phyloP scores from a whole-genome alignment of 2,888 invertebrate species.

The Rhopalosiphum nymphaeae region DNA sequence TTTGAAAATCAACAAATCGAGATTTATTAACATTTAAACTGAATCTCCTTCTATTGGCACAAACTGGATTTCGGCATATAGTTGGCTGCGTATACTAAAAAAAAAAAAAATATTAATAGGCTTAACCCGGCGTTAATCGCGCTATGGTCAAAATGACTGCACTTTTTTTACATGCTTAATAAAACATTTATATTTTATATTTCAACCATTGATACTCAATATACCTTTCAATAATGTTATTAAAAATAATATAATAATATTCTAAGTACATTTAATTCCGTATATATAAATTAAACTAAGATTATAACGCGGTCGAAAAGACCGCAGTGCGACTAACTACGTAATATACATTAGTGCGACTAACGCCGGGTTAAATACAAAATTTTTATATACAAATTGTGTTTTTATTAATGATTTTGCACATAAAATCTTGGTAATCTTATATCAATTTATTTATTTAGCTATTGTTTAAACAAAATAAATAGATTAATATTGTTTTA shows the following conservation, averaged over 20 bases:
- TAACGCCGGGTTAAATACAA: no score
- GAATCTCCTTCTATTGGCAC: constrained; percentile 91
- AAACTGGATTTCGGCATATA: constrained; percentile 96
- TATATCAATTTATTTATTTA: not conserved
- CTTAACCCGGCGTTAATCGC: constrained; percentile 1
- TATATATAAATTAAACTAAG: constrained; percentile 24
- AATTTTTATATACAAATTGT: not conserved
- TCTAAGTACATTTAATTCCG: constrained; percentile 15
- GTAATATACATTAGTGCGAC: no score
- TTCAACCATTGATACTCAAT: constrained; percentile 8
- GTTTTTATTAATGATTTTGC: not conserved
- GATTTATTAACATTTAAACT: constrained; percentile 94
- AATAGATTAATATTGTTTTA: not conserved
- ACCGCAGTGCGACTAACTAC: no score
- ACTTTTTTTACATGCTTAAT: constrained; percentile 30
- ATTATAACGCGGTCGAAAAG: no score
- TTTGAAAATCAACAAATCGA: constrained; percentile 97
- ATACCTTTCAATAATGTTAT: constrained; percentile 28
- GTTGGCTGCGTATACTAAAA: constrained; percentile 91
- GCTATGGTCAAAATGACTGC: constrained; percentile 10
- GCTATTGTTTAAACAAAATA: not conserved
- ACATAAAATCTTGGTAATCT: not conserved
- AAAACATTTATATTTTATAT: constrained; percentile 41
- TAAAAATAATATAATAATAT: constrained; percentile 36
- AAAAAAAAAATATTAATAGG: constrained; percentile 64